Conservation (phyloP, 2,888 invertebrate genomes). For the Cheilosia soror region DNA sequence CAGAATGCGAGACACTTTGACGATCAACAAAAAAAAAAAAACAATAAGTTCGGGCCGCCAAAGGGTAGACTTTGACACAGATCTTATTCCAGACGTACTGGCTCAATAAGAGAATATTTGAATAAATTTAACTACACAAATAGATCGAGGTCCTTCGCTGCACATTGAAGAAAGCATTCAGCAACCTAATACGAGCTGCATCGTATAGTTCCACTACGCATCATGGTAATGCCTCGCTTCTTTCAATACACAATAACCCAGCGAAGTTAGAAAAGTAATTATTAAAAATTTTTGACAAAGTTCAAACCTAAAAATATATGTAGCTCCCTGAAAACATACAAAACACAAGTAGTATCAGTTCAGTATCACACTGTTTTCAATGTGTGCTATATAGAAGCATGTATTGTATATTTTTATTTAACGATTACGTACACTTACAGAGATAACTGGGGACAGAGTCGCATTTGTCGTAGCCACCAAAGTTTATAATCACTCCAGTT, state of each 20-base stretch:
- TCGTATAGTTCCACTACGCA: constrained; percentile 38
- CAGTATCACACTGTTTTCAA: constrained; percentile 27
- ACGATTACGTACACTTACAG: constrained; percentile 33
- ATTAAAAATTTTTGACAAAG: constrained; percentile 48
- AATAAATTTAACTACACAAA: too few relatives aligned
- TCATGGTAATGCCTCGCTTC: constrained; percentile 20
- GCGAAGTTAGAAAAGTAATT: constrained; percentile 10
- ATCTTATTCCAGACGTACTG: too few relatives aligned
- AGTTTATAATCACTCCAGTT: constrained; percentile 68
- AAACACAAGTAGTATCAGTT: background rate
- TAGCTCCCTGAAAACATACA: constrained; percentile 21
- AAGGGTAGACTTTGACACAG: too few relatives aligned
- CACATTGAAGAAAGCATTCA: background rate
- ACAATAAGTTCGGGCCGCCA: too few relatives aligned
- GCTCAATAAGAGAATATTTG: too few relatives aligned
- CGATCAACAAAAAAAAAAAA: too few relatives aligned
- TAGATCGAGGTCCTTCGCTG: too few relatives aligned
- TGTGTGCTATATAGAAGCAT: constrained; percentile 32
- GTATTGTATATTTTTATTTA: constrained; percentile 21
- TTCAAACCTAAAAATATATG: constrained; percentile 59
- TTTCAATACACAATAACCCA: constrained; percentile 21
- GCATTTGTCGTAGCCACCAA: constrained; percentile 39
- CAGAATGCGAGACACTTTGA: too few relatives aligned
- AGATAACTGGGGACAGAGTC: constrained; percentile 52
- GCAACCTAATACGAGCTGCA: constrained; percentile 19